A percentile compares a stretch with the other conserved stretches of the same genome.
Evolutionary conservation across 2,113 vertebrate genomes (phyloP).

Genomic region (Bubo blakistoni): DNA sequence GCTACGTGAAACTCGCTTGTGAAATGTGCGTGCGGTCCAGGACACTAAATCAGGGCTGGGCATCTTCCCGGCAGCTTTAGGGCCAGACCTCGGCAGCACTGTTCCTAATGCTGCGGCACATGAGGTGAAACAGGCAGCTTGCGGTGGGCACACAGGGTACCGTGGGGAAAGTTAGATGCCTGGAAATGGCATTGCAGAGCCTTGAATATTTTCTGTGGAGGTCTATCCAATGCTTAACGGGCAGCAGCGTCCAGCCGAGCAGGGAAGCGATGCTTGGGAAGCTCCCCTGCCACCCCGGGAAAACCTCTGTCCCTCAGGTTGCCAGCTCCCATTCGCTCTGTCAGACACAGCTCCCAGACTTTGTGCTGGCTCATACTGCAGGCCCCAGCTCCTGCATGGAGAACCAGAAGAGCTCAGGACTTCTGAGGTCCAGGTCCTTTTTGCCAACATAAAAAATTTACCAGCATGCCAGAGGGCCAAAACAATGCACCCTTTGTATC

Average conservation of each 20-base stretch:
- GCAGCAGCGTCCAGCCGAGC: neutral
- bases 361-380: neutral
- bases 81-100: neutral
- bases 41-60: neutral
- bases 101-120: neutral
- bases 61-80: neutral
- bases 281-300: neutral
- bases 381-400: neutral
- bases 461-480: neutral
- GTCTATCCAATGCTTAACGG: neutral
- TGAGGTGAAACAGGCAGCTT: neutral
- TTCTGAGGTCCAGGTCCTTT: neutral
- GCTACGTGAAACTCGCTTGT: neutral
- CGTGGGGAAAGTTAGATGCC: neutral
- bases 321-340: rapidly evolving
- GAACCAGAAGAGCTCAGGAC: neutral
- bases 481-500: constrained; percentile 20
- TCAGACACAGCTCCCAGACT: neutral
- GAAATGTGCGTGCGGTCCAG: rapidly evolving
- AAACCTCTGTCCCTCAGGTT: neutral
- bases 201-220: neutral
- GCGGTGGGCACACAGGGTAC: neutral
- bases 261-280: rapidly evolving
- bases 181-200: neutral
- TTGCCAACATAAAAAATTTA: constrained; percentile 12